Evolutionary conservation across 2,113 vertebrate genomes (phyloP).

Genomic region (Python bivittatus): DNA sequence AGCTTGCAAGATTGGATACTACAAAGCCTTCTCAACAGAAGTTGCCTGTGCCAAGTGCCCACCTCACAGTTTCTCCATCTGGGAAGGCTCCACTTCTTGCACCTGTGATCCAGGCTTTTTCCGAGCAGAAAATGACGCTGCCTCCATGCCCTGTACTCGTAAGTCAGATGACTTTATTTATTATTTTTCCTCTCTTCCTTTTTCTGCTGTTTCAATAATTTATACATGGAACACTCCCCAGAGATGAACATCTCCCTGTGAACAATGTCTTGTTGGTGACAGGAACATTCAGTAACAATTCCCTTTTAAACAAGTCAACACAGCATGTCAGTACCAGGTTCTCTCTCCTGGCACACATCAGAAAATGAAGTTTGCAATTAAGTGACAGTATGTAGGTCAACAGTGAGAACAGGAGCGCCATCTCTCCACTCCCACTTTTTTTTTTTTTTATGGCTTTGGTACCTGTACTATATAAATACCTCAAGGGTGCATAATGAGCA

Average conservation of each 20-base stretch:
- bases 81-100: slow-evolving; percentile 93
- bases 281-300: slow-evolving; percentile 12
- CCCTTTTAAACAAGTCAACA: slow-evolving; percentile 14
- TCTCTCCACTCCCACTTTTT: background rate
- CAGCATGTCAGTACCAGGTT: slow-evolving; percentile 14
- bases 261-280: slow-evolving; percentile 11
- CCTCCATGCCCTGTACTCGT: slow-evolving; percentile 95
- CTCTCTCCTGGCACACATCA: slow-evolving; percentile 20
- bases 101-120: slow-evolving; percentile 93
- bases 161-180: slow-evolving; percentile 70
- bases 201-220: background rate
- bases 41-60: slow-evolving; percentile 91
- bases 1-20: slow-evolving; percentile 97
- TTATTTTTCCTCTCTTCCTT: slow-evolving; percentile 9
- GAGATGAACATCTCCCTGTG: background rate
- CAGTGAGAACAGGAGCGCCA: background rate
- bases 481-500: slow-evolving; percentile 14
- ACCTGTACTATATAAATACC: background rate
- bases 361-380: slow-evolving; percentile 31
- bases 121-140: slow-evolving; percentile 89
- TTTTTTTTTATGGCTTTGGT: background rate
- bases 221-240: background rate
- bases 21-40: slow-evolving; percentile 91
- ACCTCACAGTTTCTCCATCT: slow-evolving; percentile 91
- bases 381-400: slow-evolving; percentile 33